A percentile compares a stretch with the other conserved stretches of the same genome.
phyloP scores from a whole-genome alignment of 2,113 vertebrate genomes.

The Osmerus mordax region DNA sequence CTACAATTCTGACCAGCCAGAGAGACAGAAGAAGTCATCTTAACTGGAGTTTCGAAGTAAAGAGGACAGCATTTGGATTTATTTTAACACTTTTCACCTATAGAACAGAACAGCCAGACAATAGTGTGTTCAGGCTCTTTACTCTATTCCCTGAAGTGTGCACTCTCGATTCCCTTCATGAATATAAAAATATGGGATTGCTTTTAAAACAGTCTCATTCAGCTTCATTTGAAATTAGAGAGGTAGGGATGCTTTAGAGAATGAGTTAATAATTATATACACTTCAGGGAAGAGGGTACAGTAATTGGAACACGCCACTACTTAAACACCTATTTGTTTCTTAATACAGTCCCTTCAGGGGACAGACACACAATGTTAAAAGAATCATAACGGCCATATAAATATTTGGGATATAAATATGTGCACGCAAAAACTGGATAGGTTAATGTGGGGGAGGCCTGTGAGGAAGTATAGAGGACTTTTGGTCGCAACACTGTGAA shows the following conservation, averaged over 20 bases:
- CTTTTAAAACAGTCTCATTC: not conserved
- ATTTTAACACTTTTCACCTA: too few species aligned
- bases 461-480: constrained; percentile 10
- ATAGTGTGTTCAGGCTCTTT: too few species aligned
- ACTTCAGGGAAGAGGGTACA: too few species aligned
- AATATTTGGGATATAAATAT: constrained; percentile 68
- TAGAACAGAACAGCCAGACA: too few species aligned
- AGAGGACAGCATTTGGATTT: too few species aligned
- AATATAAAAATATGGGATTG: too few species aligned
- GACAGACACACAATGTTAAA: constrained; percentile 58
- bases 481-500: constrained; percentile 46
- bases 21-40: too few species aligned
- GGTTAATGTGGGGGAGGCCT: constrained; percentile 14
- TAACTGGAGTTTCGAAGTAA: too few species aligned
- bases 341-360: constrained; percentile 54
- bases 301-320: too few species aligned
- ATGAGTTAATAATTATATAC: not conserved
- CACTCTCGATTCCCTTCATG: too few species aligned
- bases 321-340: not conserved
- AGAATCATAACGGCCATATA: constrained; percentile 51
- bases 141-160: too few species aligned
- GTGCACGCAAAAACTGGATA: constrained; percentile 38
- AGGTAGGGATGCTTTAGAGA: not conserved
- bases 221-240: not conserved
- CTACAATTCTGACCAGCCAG: too few species aligned